Base-by-base conservation (phyloP, 2,113 vertebrate species). In the Pangasianodon gigas region DNA sequence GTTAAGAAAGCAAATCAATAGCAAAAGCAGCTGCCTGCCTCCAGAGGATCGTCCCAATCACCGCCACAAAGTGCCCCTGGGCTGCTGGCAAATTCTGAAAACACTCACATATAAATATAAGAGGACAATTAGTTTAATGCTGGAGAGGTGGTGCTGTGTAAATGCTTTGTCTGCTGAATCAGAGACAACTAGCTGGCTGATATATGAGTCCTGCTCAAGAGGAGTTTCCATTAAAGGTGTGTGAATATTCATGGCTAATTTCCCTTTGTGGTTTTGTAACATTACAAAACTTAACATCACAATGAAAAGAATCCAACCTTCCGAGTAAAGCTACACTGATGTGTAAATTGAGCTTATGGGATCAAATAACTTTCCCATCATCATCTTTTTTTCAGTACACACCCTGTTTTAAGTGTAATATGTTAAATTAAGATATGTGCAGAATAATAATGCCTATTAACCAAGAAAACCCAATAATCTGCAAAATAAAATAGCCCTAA, bases 1-100 rank as follows among this genome's bases (percentile, higher is more conserved):
- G 74, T 77, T 91, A 67, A 92, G 41, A 89, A 88, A 91, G 85
- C 81, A 87, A 90, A 88, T 87, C 80, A 44, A 80, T 89, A 88
- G 19, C 83, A 44, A 62, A 54, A 48, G 56, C 80, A 90, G 52
- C 77, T 86, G 91, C 75, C 83, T 87, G 91, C 75, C 83, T 87
- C 29, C 4, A 85, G 79, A 82, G 74, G 87, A 81, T 51, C 56
- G 1, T 46, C 41, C 84, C 74, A 86, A 89, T 89, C 83, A 58
- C 81, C 18, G 21, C 1, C 67, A 51, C 85, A 60, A 86, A 91
- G 67, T 56, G 65, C 46, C 48, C 54, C 41, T 44, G 74, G 44
- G 21, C 62, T 48, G 51, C 80, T 56, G 7, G 60, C 29, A 48
- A 18, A 74, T 81, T 54, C 58, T 69, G 37, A 51, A 71, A 54